Conservation (phyloP, 2,113 vertebrate genomes). For the Microcebus ravelobensis region DNA sequence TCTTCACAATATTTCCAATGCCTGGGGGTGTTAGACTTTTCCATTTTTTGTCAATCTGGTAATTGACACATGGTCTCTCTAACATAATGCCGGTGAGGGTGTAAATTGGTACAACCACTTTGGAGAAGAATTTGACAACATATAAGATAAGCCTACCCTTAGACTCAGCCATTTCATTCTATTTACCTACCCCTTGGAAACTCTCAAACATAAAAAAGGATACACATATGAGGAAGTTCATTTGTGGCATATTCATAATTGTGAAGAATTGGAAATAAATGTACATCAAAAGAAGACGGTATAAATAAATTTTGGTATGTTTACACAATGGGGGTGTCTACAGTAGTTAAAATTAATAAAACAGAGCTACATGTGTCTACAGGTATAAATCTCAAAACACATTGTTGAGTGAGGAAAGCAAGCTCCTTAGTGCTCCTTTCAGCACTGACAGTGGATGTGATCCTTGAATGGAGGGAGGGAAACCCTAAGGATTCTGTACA, state of each 20-base stretch:
- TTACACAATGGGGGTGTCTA: background rate
- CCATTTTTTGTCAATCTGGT: background rate
- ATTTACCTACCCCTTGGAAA: background rate
- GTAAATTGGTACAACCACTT: background rate
- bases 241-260: background rate
- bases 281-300: background rate
- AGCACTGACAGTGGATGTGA: background rate
- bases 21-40: background rate
- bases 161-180: background rate
- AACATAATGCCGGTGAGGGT: background rate
- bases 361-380: background rate
- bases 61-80: background rate
- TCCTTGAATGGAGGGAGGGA: background rate
- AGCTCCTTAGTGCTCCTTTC: background rate
- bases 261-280: background rate
- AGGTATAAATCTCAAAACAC: background rate
- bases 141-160: background rate
- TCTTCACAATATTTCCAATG: background rate
- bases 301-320: background rate
- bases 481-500: background rate
- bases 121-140: background rate
- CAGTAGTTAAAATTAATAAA: background rate
- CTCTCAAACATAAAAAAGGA: background rate
- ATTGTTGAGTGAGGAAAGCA: background rate
- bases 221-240: background rate